phyloP scores from a whole-genome alignment of 2,113 vertebrate species.

The Cepphus grylle region DNA sequence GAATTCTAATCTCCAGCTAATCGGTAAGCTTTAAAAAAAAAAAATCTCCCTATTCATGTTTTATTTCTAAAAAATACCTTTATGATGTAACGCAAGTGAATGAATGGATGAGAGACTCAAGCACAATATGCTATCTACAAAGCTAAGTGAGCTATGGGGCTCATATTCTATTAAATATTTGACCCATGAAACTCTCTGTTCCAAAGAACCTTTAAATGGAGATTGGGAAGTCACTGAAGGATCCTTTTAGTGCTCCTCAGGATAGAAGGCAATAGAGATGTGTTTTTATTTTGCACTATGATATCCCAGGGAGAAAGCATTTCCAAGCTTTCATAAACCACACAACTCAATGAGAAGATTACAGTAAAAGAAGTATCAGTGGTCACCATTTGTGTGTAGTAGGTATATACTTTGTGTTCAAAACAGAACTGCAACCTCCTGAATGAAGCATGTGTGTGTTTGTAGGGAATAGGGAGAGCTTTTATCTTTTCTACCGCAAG shows the following conservation, averaged over 20 bases:
- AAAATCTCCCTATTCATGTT: slow-evolving; percentile 28
- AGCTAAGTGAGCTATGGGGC: neutral
- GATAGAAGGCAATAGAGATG: neutral
- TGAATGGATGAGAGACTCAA: slow-evolving; percentile 41
- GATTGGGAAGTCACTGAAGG: neutral
- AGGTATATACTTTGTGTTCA: neutral
- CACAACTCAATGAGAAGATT: neutral
- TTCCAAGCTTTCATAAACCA: neutral
- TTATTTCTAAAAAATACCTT: slow-evolving; percentile 54
- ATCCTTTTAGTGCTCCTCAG: neutral
- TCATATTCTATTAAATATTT: slow-evolving; percentile 17
- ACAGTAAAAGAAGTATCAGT: neutral
- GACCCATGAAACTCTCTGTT: neutral
- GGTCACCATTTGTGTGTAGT: neutral
- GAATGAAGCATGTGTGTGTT: neutral
- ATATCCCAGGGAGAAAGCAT: neutral
- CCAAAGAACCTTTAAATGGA: neutral
- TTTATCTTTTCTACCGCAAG: neutral
- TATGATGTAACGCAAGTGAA: slow-evolving; percentile 17
- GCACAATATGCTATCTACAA: neutral
- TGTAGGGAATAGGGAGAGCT: neutral
- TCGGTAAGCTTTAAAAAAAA: neutral
- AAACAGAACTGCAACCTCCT: neutral
- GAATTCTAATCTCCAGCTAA: slow-evolving; percentile 63
- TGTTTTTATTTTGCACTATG: neutral